These are phyloP conservation scores for Paelopatides confundens DNA, from an alignment of 53 echinoderm and acorn worm genomes.

Conservation along the genomic window DNA sequence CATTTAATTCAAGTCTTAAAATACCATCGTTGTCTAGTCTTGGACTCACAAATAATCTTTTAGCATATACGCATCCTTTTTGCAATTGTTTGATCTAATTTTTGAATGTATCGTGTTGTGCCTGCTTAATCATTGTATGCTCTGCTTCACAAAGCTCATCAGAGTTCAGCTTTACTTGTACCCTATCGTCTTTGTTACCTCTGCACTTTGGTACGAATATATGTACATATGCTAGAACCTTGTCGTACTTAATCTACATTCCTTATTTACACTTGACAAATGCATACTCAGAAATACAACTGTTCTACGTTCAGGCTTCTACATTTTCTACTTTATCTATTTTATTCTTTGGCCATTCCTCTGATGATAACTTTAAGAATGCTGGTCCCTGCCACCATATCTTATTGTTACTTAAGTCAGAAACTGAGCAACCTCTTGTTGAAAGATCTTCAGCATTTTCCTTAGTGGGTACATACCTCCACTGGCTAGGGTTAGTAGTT, in stretches of 20 bases:
- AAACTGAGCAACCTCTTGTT: slow-evolving; percentile 54
- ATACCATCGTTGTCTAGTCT: too few species aligned
- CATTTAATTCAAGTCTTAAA: slow-evolving; percentile 43
- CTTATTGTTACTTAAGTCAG: background rate
- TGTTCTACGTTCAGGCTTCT: background rate
- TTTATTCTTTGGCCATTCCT: slow-evolving; percentile 4
- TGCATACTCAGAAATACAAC: background rate
- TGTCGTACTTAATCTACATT: background rate
- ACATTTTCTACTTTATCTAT: background rate
- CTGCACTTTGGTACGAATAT: background rate
- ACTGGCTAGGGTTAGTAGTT: slow-evolving; percentile 49
- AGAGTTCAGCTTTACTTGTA: background rate
- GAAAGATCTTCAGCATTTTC: slow-evolving; percentile 65
- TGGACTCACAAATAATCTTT: too few species aligned
- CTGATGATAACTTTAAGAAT: background rate
- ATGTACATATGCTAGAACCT: slow-evolving; percentile 10
- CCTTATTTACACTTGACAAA: background rate
- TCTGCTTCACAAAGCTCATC: slow-evolving; percentile 12
- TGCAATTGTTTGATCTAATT: background rate
- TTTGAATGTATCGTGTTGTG: background rate
- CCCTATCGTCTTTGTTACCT: background rate
- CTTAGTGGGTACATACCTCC: slow-evolving; percentile 60
- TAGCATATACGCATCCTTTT: background rate
- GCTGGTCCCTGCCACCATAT: slow-evolving; percentile 57
- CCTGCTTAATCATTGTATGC: too few species aligned